Evolutionary conservation across 2,113 vertebrate genomes (phyloP), one percentile per base, ranked within the genome.

Genomic region (Coptodon rendalli): DNA sequence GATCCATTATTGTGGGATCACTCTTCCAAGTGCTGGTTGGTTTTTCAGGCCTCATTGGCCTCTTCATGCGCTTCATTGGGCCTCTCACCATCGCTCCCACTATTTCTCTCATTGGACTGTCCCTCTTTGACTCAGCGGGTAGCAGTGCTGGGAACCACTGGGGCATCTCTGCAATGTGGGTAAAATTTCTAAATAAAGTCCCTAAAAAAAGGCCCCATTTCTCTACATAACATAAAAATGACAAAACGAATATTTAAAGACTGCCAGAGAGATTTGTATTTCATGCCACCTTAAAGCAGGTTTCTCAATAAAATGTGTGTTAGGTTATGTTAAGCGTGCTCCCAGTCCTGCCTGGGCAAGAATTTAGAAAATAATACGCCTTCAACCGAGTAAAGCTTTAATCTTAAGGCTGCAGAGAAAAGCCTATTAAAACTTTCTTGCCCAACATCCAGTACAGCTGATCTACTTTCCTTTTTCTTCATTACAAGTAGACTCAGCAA

Each of bases 71-170:
- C 63, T 99, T 98, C 94, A 99, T 99, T 0, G 98, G 99, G 4
- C 98, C 99, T 31, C 95, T 99, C 90, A 99, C 98, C 56, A 98
- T 99, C 4, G 98, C 99, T n/a, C 99, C 98, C 6, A 99, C 98
- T 82, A 99, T 99, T 93, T 95, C 97, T 48, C 97, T 98, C 85
- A 98, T 99, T 82, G 97, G 97, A 0, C 95, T 99, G 19, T 98
- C 98, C 10, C 97, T 99, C 87, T 99, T 98, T 61, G 96, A 98
- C 40, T 97, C 98, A 0, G 97, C 97, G 2, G 97, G 98, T 2
- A 80, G 84, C 1, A 96, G 97, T 0, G 98, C 98, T 13, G 98
- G 99, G 9, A 91, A 94, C 85, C 99, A 99, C 92, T 99, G 99
- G 98, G 99, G 98, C 36, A 97, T 99, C 50, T 95, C 99, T 0